Conservation (phyloP, 2,888 invertebrate species). For the Piscicola geometra region DNA sequence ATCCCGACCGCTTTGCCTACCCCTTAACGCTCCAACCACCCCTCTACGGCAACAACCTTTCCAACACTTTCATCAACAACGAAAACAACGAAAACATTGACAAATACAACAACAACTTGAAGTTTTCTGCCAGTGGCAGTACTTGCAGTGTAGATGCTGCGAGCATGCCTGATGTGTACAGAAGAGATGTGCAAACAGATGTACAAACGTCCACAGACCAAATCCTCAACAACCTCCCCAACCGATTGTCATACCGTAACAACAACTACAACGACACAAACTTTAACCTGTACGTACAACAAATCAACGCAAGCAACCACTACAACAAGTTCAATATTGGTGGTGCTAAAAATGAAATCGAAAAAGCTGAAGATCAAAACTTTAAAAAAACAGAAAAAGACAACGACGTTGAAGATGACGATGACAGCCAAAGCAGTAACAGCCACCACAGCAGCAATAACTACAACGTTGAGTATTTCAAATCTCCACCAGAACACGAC, state of each 20-base stretch:
- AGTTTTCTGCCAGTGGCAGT: too few relatives aligned
- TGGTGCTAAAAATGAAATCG: not conserved
- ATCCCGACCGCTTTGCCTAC: not conserved
- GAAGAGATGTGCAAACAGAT: too few relatives aligned
- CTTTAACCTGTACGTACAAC: too few relatives aligned
- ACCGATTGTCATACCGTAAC: too few relatives aligned
- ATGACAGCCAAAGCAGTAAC: not conserved
- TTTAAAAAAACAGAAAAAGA: not conserved
- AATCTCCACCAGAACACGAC: not conserved
- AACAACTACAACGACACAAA: too few relatives aligned
- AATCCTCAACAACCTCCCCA: too few relatives aligned
- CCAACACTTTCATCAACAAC: too few relatives aligned
- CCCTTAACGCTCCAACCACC: not conserved
- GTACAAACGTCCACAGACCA: too few relatives aligned
- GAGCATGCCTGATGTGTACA: too few relatives aligned
- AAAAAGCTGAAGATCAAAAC: not conserved
- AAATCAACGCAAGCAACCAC: not conserved
- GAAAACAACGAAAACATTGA: too few relatives aligned
- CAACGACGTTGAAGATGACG: not conserved
- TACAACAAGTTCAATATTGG: not conserved
- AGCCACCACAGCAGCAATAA: not conserved
- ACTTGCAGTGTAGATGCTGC: too few relatives aligned
- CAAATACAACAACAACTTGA: too few relatives aligned
- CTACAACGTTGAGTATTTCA: constrained; percentile 5
- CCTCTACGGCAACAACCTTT: not conserved